Percentiles rank a stretch among this genome's conserved stretches.
These are phyloP conservation scores for Phorcus lineatus DNA, from an alignment of 2,888 invertebrate genomes.

Conservation along the genomic window DNA sequence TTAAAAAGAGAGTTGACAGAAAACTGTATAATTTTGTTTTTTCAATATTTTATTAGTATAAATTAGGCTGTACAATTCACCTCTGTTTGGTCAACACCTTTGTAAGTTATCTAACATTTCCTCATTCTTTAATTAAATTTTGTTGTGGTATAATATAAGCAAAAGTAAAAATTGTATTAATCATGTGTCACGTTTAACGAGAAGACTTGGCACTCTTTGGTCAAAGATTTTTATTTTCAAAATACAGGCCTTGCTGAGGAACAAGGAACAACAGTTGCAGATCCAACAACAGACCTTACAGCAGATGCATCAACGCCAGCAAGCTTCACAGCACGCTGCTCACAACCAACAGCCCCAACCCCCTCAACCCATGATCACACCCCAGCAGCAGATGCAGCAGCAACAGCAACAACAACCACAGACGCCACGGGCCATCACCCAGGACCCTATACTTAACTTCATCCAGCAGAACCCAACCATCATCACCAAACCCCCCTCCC, in stretches of 20 bases:
- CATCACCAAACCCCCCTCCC: slow-evolving; percentile 70
- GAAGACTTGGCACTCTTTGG: too few species aligned
- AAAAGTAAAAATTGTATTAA: too few species aligned
- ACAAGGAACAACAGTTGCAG: slow-evolving; percentile 68
- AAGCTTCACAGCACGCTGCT: slow-evolving; percentile 26
- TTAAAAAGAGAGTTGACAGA: too few species aligned
- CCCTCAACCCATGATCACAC: slow-evolving; percentile 26
- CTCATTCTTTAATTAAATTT: too few species aligned
- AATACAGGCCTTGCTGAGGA: slow-evolving; percentile 64
- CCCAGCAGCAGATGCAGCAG: slow-evolving; percentile 34
- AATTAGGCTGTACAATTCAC: too few species aligned
- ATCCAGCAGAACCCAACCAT: slow-evolving; percentile 72
- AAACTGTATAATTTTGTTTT: too few species aligned
- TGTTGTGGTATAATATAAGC: too few species aligned
- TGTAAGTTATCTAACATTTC: too few species aligned
- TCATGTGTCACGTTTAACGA: too few species aligned
- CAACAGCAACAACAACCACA: background rate
- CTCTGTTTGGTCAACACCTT: too few species aligned
- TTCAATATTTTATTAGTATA: too few species aligned
- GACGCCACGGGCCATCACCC: slow-evolving; percentile 27
- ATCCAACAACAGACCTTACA: slow-evolving; percentile 62
- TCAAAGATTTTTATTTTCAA: background rate
- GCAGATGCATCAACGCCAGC: slow-evolving; percentile 48
- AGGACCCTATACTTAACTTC: slow-evolving; percentile 66
- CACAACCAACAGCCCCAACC: background rate